Evolutionary conservation across 2,797 vertebrate genomes (phyloP), one percentile per base, ranked within the genome.

Genomic region (Capromys pilorides): DNA sequence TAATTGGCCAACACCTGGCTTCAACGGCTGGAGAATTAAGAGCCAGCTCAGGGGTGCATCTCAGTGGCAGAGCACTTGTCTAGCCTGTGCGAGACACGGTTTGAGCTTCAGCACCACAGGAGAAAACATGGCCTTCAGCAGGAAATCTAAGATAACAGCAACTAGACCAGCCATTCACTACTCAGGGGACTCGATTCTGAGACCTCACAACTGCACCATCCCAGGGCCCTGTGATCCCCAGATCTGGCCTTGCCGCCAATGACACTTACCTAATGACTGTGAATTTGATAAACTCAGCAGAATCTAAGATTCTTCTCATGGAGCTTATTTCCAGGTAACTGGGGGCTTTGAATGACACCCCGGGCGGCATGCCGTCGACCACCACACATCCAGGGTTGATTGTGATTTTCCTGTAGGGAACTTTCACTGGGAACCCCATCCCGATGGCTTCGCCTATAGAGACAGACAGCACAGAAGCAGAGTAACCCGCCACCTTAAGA

Each of bases 321-420:
- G 98, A 98, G 93, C 97, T 98, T 61, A 98, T 98, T 95, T 99
- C 98, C 97, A 98, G 98, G 1, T 98, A 98, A 95, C 98, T 98
- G 91, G 98, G 98, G 41, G 98, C 98, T 97, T 98, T 98, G 94
- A 98, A 99, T 0, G 96, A 59, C 81, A 99, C 98, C 0, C 98
- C 98, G 0, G 98, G 98, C 54, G 98, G 98, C 98, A 99, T 96
- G 82, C 98, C 98, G 12, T 98, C 98, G 4, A 99, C 98, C 91
- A 98, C 97, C 85, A 99, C 98, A 1, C 98, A 98, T 96, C 98
- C 98, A 16, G 98, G 98, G 95, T 99, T 98, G 88, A 98, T 96
- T 0, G 98, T 98, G 95, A 98, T 98, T 94, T 98, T 99, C 92
- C 98, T 97, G 94, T 98, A 99, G 0, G 98, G 98, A 24, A 99